These are phyloP conservation scores for Conger conger DNA, from an alignment of 2,113 vertebrate species.

Conservation along the genomic window DNA sequence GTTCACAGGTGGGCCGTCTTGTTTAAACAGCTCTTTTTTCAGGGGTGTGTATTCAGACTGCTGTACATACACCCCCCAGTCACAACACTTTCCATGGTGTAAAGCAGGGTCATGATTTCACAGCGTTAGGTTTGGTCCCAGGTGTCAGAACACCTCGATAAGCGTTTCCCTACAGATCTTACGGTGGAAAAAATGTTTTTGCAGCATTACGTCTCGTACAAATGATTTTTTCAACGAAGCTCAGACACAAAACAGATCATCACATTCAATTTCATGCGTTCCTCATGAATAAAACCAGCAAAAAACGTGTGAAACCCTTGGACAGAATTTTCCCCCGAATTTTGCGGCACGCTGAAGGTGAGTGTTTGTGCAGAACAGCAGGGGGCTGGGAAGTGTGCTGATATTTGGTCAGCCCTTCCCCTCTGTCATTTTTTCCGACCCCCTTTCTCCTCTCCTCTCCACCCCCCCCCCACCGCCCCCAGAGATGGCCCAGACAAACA, in stretches of 20 bases:
- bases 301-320: no score
- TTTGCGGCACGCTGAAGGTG: not conserved
- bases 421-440: not conserved
- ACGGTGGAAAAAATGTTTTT: not conserved
- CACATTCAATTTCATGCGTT: no score
- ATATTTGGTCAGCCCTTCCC: not conserved
- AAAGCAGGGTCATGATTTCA: not conserved
- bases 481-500: conserved; percentile 45
- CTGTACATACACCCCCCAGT: not conserved
- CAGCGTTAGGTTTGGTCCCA: not conserved
- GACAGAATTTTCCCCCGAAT: not conserved
- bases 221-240: not conserved
- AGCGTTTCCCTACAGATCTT: not conserved
- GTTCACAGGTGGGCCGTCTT: not conserved
- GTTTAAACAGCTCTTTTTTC: not conserved
- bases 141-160: not conserved
- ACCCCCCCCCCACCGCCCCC: conserved; percentile 38
- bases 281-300: no score
- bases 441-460: not conserved
- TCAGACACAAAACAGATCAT: no score
- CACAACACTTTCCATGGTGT: not conserved
- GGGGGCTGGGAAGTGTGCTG: not conserved
- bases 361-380: not conserved
- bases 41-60: not conserved
- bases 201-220: not conserved